Conservation (phyloP, 2,113 vertebrate species). For the Redunca redunca region DNA sequence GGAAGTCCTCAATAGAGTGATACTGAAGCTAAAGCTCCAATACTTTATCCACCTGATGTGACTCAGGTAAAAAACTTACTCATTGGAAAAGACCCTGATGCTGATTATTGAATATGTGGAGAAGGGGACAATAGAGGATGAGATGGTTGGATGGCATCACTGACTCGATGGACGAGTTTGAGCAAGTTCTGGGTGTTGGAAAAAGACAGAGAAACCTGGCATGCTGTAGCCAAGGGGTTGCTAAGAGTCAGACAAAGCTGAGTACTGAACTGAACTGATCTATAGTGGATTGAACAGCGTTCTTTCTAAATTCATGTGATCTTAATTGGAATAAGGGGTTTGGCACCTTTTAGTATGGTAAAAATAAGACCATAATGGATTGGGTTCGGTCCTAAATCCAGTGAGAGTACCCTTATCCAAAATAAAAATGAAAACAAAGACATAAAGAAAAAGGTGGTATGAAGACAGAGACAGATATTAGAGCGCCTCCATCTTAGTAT, state of each 20-base stretch:
- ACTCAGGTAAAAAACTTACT: not conserved
- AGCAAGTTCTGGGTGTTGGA: not conserved
- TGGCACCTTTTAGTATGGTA: not conserved
- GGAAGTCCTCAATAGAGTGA: not conserved
- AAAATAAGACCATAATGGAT: not conserved
- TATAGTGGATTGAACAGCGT: not conserved
- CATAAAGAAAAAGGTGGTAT: not conserved
- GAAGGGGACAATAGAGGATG: not conserved
- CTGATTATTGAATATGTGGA: not conserved
- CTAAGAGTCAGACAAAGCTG: not conserved
- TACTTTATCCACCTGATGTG: not conserved
- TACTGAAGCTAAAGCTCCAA: not conserved
- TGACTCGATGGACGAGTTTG: not conserved
- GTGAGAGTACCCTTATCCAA: not conserved
- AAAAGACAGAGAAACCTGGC: not conserved
- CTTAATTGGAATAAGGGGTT: not conserved
- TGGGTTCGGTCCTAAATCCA: not conserved
- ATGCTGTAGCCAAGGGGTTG: not conserved
- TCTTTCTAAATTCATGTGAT: not conserved
- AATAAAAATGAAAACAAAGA: not conserved
- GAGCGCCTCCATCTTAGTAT: not conserved
- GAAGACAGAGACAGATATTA: not conserved
- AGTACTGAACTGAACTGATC: not conserved
- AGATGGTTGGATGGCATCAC: not conserved
- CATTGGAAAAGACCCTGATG: not conserved